These are phyloP conservation scores for Gymnocephalus cernua DNA, from an alignment of 2,113 vertebrate species.

Conservation along the genomic window DNA sequence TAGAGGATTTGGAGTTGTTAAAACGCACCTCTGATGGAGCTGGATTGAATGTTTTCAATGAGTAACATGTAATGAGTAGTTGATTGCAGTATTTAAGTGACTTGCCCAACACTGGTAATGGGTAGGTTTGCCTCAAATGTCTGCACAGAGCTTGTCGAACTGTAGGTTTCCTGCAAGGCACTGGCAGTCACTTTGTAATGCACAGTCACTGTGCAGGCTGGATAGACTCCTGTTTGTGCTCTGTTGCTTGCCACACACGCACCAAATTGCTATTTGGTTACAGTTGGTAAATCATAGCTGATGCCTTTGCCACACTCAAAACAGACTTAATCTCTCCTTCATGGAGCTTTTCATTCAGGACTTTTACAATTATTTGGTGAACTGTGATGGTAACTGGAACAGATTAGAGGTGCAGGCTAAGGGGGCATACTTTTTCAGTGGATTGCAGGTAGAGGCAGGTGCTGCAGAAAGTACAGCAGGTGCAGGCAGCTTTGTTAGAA, in stretches of 20 bases:
- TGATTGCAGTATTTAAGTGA: background rate
- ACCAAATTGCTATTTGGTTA: background rate
- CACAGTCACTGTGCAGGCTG: background rate
- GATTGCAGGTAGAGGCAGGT: background rate
- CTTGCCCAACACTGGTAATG: background rate
- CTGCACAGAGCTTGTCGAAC: background rate
- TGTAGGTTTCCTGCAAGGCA: background rate
- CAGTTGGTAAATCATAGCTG: conserved; percentile 5
- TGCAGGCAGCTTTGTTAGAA: background rate
- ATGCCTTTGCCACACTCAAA: conserved; percentile 1
- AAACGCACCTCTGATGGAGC: background rate
- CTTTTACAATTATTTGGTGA: background rate
- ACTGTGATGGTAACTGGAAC: conserved; percentile 7
- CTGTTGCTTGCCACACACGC: background rate
- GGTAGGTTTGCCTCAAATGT: background rate
- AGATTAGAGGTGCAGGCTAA: background rate
- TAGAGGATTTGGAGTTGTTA: background rate
- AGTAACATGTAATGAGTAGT: background rate
- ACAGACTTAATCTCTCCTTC: conserved; percentile 6
- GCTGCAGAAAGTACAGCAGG: conserved; percentile 8
- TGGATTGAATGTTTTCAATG: background rate
- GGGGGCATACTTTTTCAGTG: background rate
- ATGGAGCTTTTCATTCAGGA: conserved; percentile 3
- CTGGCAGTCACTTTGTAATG: background rate
- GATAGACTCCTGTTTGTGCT: background rate